Evolutionary conservation across 2,113 vertebrate species (phyloP), one percentile per base, ranked within the genome.

Genomic region (Gallinago undulata): DNA sequence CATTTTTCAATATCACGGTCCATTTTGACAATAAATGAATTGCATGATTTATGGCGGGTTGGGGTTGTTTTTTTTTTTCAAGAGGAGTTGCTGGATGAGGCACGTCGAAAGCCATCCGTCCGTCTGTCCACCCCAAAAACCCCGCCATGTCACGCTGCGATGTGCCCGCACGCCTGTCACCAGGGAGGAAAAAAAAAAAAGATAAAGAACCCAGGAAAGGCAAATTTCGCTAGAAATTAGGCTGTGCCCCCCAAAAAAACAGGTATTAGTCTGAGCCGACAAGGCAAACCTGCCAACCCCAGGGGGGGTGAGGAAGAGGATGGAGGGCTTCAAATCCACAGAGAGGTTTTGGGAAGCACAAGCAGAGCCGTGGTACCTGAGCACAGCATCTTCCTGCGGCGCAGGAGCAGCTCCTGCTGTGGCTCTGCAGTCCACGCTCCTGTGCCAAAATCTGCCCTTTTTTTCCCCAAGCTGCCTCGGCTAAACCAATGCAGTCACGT

Each of bases 1-100:
- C 62, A 55, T 96, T 97, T 96, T 91, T 91, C 66, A 88, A 48
- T 27, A 85, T 83, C 93, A 50, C 0, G 9, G 68, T 56, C 35
- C 67, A 87, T 94, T 94, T 50, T 64, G 91, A 93, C 31, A 56
- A 86, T 41, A 87, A 95, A 93, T 76, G 60, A 96, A 86, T 53
- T 17, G 21, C 48, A 33, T 6, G 51, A 51, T 53, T 76, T 45
- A 48, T 27, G 48, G 47, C 17, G n/a, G 25, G 11, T 19, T 12
- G 7, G 39, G 43, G 6, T 19, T 27, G 27, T 37, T n/a, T n/a
- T 39, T 39, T 39, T 22, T 43, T 63, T 94, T 92, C 87, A 39
- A 21, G 48, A 94, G 37, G 62, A 72, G 83, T 88, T 91, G 91
- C 66, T 53, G 28, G 33, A 73, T 27, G 30, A 92, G 37, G 39